A percentile compares a stretch with the other conserved stretches of the same genome.
phyloP scores from a whole-genome alignment of 2,797 vertebrate genomes.

The Thaleichthys pacificus region DNA sequence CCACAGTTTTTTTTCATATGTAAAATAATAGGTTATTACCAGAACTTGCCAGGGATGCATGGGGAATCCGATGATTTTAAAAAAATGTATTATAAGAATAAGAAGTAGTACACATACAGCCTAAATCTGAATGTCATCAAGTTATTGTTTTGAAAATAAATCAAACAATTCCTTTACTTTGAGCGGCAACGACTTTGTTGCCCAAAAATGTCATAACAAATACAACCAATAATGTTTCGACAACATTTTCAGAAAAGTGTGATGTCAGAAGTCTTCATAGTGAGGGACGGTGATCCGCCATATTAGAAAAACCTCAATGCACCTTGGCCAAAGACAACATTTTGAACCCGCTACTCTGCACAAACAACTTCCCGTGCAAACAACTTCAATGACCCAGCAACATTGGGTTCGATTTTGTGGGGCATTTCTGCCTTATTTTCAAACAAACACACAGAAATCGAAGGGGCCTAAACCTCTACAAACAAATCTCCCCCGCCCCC shows the following conservation, averaged over 20 bases:
- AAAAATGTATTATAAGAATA: neutral
- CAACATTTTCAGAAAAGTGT: neutral
- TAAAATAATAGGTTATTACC: neutral
- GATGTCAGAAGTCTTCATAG: neutral
- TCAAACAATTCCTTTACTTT: neutral
- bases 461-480: constrained; percentile 28
- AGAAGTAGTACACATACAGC: neutral
- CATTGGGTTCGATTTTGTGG: neutral
- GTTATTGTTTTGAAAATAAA: neutral
- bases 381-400: constrained; percentile 3
- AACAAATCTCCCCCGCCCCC: constrained; percentile 62
- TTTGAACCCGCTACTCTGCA: constrained; percentile 31
- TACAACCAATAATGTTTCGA: neutral
- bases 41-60: neutral
- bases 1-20: neutral
- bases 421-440: constrained; percentile 48
- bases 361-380: neutral
- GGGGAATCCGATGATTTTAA: neutral
- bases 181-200: neutral
- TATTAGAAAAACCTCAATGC: neutral
- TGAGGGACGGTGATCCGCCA: neutral
- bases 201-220: neutral
- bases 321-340: constrained; percentile 31
- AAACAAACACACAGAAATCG: constrained; percentile 53
- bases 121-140: neutral